These are phyloP conservation scores for Hyles lineata DNA, from an alignment of 2,888 invertebrate genomes.

Conservation along the genomic window DNA sequence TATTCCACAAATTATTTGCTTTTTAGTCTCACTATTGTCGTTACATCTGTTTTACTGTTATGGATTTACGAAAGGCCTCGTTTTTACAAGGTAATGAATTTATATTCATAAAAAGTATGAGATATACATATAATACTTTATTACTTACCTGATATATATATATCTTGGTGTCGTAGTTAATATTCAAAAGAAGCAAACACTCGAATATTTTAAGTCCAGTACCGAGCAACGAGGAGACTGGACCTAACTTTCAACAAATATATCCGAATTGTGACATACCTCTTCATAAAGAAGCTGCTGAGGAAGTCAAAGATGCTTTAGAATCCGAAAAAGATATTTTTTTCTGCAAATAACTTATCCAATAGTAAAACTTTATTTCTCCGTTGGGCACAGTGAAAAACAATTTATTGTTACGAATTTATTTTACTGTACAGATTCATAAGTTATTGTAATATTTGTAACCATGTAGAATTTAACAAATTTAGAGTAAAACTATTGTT, in stretches of 20 bases:
- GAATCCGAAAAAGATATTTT: slow-evolving; percentile 2
- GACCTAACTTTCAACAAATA: slow-evolving; percentile 41
- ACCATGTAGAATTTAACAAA: slow-evolving; percentile 6
- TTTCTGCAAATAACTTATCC: neutral
- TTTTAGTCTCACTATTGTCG: slow-evolving; percentile 56
- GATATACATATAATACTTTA: too few relatives aligned
- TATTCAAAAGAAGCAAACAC: slow-evolving; percentile 66
- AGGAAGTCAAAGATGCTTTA: slow-evolving; percentile 32
- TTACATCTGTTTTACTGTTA: slow-evolving; percentile 58
- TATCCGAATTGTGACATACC: neutral
- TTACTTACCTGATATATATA: neutral
- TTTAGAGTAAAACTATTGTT: neutral
- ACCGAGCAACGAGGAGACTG: slow-evolving; percentile 48
- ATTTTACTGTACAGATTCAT: neutral
- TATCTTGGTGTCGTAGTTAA: slow-evolving; percentile 53
- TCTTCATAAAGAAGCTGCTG: slow-evolving; percentile 5
- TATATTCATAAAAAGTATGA: too few relatives aligned
- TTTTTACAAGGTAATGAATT: slow-evolving; percentile 62
- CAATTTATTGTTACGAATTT: neutral
- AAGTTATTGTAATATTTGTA: slow-evolving; percentile 3
- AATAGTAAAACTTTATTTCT: neutral
- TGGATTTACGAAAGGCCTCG: slow-evolving; percentile 70
- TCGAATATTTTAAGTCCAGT: slow-evolving; percentile 55
- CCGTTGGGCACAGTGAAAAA: neutral
- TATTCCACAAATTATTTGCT: slow-evolving; percentile 69